Conservation (phyloP, 2,113 vertebrate species). For the Mirounga angustirostris region DNA sequence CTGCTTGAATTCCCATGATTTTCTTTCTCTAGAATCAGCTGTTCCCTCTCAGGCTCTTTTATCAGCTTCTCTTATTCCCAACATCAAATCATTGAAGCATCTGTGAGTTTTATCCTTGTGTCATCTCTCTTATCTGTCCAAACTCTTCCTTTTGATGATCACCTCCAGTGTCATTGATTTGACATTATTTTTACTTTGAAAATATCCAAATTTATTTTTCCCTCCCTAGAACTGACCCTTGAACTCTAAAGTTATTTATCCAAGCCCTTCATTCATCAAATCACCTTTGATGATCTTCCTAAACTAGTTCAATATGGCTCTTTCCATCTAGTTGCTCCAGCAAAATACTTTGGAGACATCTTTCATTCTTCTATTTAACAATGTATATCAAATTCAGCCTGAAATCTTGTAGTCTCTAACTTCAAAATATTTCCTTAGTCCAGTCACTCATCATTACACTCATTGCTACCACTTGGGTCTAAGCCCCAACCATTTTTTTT, state of each 20-base stretch:
- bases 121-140: not conserved
- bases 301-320: not conserved
- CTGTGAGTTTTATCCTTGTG: not conserved
- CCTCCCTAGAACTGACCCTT: not conserved
- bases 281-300: not conserved
- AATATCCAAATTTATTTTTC: not conserved
- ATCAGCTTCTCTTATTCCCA: not conserved
- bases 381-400: not conserved
- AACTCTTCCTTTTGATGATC: not conserved
- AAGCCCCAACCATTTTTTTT: not conserved
- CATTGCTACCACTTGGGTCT: not conserved
- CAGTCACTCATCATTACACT: not conserved
- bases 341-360: not conserved
- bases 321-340: not conserved
- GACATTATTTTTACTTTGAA: not conserved
- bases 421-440: not conserved
- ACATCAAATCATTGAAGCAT: accelerated
- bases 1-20: not conserved
- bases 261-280: not conserved
- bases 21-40: not conserved
- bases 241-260: not conserved
- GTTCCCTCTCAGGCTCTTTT: not conserved
- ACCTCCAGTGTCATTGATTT: not conserved
- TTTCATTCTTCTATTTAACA: not conserved
- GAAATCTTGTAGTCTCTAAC: not conserved